Evolutionary conservation across 64 coral and sea anemone species (phyloP).

Genomic region (Dendronephthya gigantea): DNA sequence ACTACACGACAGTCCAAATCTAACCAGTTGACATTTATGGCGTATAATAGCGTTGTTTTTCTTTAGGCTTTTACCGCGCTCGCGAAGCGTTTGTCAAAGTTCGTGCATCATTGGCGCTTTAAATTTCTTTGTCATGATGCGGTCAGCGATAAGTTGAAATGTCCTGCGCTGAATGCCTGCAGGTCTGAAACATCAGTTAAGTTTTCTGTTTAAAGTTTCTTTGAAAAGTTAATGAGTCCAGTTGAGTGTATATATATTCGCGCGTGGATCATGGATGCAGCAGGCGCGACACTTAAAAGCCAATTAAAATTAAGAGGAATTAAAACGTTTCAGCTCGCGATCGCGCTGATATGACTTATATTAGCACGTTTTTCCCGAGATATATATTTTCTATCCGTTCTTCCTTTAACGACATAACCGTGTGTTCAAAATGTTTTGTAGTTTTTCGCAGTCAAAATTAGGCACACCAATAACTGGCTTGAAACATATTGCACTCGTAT

Average conservation of each 20-base stretch:
- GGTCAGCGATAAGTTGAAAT: neutral
- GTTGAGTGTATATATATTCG: neutral
- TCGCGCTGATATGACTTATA: neutral
- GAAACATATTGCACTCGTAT: too few species aligned
- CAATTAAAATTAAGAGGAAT: slow-evolving; percentile 1
- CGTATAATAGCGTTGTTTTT: neutral
- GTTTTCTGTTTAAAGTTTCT: neutral
- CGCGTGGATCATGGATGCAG: neutral
- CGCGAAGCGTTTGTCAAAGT: neutral
- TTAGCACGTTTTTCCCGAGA: neutral
- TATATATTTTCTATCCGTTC: too few species aligned
- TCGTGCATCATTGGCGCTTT: neutral
- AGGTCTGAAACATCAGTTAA: neutral
- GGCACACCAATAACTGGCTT: too few species aligned
- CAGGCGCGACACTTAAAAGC: neutral
- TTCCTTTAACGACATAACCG: too few species aligned
- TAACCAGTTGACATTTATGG: neutral
- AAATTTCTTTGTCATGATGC: slow-evolving; percentile 3
- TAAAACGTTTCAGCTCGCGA: neutral
- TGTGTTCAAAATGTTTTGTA: too few species aligned
- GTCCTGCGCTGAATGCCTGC: neutral
- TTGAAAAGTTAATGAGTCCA: neutral
- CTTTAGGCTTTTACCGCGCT: neutral
- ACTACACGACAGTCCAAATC: neutral
- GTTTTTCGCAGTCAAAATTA: too few species aligned